Percentiles rank a stretch among this genome's conserved stretches.
Conservation (phyloP, 2,113 vertebrate genomes). For the Caranx ignobilis region DNA sequence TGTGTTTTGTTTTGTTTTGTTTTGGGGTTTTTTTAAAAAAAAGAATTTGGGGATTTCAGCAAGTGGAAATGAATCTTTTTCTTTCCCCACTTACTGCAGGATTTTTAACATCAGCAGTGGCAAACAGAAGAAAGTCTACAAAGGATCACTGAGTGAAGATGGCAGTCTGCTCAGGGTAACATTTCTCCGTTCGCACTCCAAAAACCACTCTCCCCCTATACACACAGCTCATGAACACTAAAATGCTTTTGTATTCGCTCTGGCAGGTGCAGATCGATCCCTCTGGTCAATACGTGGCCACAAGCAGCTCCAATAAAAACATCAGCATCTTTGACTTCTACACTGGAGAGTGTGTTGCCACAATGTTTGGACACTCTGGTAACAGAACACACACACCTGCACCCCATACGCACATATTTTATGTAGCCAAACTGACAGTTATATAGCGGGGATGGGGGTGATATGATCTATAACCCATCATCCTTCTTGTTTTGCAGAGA, state of each 20-base stretch:
- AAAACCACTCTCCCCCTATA: not conserved
- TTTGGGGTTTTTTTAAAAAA: too few relatives aligned
- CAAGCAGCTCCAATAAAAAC: conserved; percentile 97
- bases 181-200: not conserved
- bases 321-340: conserved; percentile 96
- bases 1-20: too few relatives aligned
- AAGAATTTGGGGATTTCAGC: too few relatives aligned
- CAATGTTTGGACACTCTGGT: conserved; percentile 98
- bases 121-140: conserved; percentile 97
- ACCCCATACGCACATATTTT: not conserved
- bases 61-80: not conserved
- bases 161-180: conserved; percentile 94
- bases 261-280: conserved; percentile 94
- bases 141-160: conserved; percentile 94
- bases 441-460: not conserved
- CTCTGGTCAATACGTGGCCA: conserved; percentile 95
- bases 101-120: conserved; percentile 97
- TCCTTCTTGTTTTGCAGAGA: conserved; percentile 84
- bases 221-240: not conserved
- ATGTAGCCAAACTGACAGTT: conserved; percentile 5
- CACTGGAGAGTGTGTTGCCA: conserved; percentile 94
- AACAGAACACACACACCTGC: conserved; percentile 26
- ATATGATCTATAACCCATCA: not conserved
- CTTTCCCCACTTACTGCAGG: conserved; percentile 74
- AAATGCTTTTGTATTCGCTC: conserved; percentile 20